These are phyloP conservation scores for Notarius quadriscutis DNA, from an alignment of 2,113 vertebrate species.

Conservation along the genomic window DNA sequence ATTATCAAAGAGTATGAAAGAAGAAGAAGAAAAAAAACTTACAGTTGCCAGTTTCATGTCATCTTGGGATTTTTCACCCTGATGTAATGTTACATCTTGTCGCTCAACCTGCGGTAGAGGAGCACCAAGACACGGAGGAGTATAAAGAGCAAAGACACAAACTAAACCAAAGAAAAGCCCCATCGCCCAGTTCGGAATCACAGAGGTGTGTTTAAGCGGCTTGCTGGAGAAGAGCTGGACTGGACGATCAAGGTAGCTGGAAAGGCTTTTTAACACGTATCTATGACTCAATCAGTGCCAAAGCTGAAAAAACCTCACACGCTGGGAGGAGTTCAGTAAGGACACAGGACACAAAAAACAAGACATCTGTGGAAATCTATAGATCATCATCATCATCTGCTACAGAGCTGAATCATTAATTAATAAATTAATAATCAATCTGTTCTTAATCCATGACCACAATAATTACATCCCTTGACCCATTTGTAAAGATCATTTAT, in stretches of 20 bases:
- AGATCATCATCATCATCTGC: background rate
- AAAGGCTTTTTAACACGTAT: conserved; percentile 71
- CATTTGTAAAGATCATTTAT: background rate
- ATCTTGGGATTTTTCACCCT: conserved; percentile 50
- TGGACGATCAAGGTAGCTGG: conserved; percentile 65
- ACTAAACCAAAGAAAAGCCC: conserved; percentile 40
- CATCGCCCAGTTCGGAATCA: conserved; percentile 29
- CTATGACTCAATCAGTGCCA: conserved; percentile 71
- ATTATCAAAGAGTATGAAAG: conserved; percentile 45
- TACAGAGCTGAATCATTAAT: background rate
- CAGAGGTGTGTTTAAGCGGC: conserved; percentile 42
- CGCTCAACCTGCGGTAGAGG: conserved; percentile 54
- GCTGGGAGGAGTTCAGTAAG: conserved; percentile 71
- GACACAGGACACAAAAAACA: conserved; percentile 45
- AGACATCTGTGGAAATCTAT: conserved; percentile 31
- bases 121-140: conserved; percentile 54
- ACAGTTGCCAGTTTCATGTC: conserved; percentile 72
- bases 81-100: conserved; percentile 44
- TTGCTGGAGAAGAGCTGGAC: conserved; percentile 46
- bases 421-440: background rate
- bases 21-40: conserved; percentile 56
- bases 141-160: conserved; percentile 57
- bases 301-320: conserved; percentile 68
- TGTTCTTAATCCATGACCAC: background rate
- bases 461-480: background rate